Conservation (phyloP, 2,888 invertebrate genomes). For the Brachylomia viminalis region DNA sequence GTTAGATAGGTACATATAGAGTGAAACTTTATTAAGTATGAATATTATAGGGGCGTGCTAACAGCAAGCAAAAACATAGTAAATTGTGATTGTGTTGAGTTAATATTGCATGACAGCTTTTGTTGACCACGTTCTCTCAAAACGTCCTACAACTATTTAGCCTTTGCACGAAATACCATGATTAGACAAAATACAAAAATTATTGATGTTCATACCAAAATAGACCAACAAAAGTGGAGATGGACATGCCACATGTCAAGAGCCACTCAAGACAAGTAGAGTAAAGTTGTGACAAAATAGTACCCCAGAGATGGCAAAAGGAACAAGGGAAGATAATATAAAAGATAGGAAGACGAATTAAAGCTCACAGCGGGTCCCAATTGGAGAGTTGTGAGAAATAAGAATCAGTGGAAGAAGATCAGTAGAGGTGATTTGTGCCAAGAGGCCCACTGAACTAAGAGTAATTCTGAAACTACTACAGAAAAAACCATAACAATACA, state of each 20-base stretch:
- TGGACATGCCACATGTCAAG: neutral
- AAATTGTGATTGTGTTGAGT: neutral
- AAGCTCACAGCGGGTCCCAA: too few relatives aligned
- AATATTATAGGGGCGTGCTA: slow-evolving; percentile 22
- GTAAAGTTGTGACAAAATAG: neutral
- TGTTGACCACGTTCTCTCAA: too few relatives aligned
- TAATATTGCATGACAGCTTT: neutral
- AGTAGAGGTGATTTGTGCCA: too few relatives aligned
- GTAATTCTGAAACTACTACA: too few relatives aligned
- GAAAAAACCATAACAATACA: too few relatives aligned
- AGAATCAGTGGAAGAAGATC: too few relatives aligned
- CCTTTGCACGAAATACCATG: neutral
- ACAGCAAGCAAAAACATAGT: neutral
- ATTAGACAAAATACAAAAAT: neutral
- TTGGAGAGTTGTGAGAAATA: too few relatives aligned
- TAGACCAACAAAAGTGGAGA: neutral
- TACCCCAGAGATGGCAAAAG: neutral
- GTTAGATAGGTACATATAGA: neutral
- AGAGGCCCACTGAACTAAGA: too few relatives aligned
- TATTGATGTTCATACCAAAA: neutral
- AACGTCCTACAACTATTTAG: neutral
- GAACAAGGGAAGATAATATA: neutral
- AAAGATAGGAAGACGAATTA: too few relatives aligned
- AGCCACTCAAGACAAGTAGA: neutral
- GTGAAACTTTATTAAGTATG: neutral